Evolutionary conservation across 2,888 invertebrate species (phyloP).

Genomic region (Rapana venosa): DNA sequence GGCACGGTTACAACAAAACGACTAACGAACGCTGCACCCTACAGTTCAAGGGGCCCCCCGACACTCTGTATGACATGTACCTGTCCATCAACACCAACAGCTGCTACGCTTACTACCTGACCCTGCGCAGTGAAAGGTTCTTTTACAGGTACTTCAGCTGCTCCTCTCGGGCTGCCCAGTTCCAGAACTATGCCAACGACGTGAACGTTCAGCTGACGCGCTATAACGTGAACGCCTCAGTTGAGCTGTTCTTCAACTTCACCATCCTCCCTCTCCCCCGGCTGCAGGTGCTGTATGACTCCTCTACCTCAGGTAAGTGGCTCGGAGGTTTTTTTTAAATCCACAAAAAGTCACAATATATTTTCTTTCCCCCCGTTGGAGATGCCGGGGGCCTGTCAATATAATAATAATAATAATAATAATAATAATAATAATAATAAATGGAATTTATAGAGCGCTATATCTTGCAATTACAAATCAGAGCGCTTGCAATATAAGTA

Average conservation of each 20-base stretch:
- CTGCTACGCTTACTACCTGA: not conserved
- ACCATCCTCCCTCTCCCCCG: not conserved
- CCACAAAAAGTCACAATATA: no score
- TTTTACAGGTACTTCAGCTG: not conserved
- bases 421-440: no score
- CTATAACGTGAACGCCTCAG: not conserved
- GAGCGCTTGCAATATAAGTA: not conserved
- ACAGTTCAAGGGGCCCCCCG: not conserved
- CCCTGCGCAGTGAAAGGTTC: not conserved
- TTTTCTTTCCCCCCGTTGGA: no score
- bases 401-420: no score
- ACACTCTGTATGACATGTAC: not conserved
- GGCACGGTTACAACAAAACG: not conserved
- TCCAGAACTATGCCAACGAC: not conserved
- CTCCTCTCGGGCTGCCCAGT: not conserved
- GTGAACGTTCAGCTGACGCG: not conserved
- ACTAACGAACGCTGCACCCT: not conserved
- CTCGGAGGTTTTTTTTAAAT: not conserved
- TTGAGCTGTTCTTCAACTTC: not conserved
- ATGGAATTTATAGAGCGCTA: not conserved
- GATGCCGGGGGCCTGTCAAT: no score
- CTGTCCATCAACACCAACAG: not conserved
- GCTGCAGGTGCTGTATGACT: not conserved
- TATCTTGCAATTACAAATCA: not conserved
- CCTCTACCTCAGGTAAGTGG: not conserved